Base-by-base conservation (phyloP, 2,113 vertebrate genomes). In the Heliornis fulica region DNA sequence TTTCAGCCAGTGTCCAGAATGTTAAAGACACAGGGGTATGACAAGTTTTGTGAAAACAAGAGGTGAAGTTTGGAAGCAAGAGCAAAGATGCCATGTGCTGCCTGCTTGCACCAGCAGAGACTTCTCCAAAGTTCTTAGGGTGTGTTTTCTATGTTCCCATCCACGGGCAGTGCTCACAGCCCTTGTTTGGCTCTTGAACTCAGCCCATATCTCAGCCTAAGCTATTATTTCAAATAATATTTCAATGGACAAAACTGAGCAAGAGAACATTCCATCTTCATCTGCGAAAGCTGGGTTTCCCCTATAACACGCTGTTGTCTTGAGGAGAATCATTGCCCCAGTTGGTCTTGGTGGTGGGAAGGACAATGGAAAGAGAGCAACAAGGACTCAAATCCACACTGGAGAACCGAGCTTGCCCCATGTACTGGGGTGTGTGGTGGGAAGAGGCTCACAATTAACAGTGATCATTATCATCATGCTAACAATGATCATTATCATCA, bases 391-490 rank as follows among this genome's bases (percentile, higher is more conserved):
- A 92, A 51, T 85, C 51, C 59, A 53, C 7, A 5, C 18, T 46
- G 87, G 61, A 87, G 45, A 60, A 75, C 16, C 40, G 66, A 41
- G 32, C 38, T 71, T 83, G 32, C 38, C 26, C 71, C 60, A 19
- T 3, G 4, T 40, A 43, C 61, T 19, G 65, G n/a, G 43, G 45
- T 0, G 1, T 56, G 66, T 54, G 78, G 50, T 50, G 43, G 81
- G 77, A 94, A 57, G 61, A 68, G 3, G 26, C 26, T 85, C 65
- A 60, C 88, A 96, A 97, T 97, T 97, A 96, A 65, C 94, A 96
- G 89, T 93, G 90, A 96, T 94, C 94, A 70, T 97, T 94, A 93
- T 91, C 70, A 97, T 94, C 90, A 95, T 79, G 71, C 97, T 97
- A 96, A 71, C 94, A 96, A 92, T 92, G 90, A 96, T 94, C 94